Percentiles rank a stretch among this genome's conserved stretches.
These are phyloP conservation scores for Trissolcus japonicus DNA, from an alignment of 2,888 invertebrate genomes.

Conservation along the genomic window DNA sequence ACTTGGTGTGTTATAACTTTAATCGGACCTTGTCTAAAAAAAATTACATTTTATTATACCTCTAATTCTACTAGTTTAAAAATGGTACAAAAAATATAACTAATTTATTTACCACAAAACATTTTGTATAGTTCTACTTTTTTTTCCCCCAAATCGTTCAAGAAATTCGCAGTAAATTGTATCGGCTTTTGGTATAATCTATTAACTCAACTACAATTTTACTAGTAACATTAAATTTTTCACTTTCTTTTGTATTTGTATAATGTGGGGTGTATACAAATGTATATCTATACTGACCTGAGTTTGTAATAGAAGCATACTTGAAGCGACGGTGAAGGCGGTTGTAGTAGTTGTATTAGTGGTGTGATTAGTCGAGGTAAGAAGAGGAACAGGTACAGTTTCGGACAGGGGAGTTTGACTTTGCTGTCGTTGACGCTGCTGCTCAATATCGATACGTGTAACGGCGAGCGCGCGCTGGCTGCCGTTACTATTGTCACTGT, in stretches of 20 bases:
- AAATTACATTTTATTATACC: no score
- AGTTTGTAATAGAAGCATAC: constrained; percentile 96
- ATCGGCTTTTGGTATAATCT: no score
- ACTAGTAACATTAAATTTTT: no score
- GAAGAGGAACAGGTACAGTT: constrained; percentile 76
- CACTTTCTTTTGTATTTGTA: background rate
- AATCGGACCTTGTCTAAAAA: background rate
- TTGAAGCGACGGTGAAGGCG: constrained; percentile 82
- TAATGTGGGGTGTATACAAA: background rate
- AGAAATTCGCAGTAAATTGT: no score
- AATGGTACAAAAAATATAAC: no score
- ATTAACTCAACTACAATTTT: no score
- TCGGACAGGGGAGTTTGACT: constrained; percentile 78
- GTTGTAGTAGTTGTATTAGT: constrained; percentile 80
- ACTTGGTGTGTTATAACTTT: background rate
- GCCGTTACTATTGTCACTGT: constrained; percentile 71
- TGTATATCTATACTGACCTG: constrained; percentile 83
- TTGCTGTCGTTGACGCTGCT: constrained; percentile 63
- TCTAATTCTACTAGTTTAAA: no score
- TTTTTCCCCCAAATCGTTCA: no score
- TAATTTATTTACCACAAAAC: no score
- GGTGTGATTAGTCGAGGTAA: constrained; percentile 78
- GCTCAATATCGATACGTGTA: constrained; percentile 65
- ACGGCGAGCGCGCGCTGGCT: constrained; percentile 67
- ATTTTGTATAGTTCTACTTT: no score